Base-by-base conservation (phyloP, 2,797 vertebrate species). In the Peromyscus attwateri region DNA sequence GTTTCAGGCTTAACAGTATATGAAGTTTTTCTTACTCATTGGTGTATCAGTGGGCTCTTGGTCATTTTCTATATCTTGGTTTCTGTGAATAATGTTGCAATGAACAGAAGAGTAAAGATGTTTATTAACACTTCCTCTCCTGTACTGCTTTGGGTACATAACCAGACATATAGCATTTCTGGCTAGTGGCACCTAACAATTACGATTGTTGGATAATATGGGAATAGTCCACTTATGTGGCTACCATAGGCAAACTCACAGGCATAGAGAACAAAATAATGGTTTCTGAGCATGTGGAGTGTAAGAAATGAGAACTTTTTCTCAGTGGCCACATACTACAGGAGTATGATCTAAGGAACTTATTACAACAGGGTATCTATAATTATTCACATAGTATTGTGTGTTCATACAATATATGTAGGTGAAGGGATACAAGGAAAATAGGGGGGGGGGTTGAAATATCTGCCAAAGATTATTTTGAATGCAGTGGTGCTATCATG, bases 21-120 rank as follows among this genome's bases (percentile, higher is more conserved):
- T 27, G 8, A 60, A 62, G 16, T 3, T 82, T 82, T 83, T 37
- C 27, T 66, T 75, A 31, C 64, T 7, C 31, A 17, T 37, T 37
- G 6, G n/a, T 17, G 1, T 68, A 23, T 31, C 23, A 0, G 3
- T 76, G 37, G 1, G 7, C 9, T 29, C 4, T 57, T 23, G 12
- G 0, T 3, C 81, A 3, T 31, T 49, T 83, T 76, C n/a, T 23
- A 89, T n/a, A 1, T 43, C 12, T 29, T 89, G 2, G 11, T 21
- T n/a, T n/a, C n/a, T 89, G 19, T 16, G 34, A 71, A 62, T 43
- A 52, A 23, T 79, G 43, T 23, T 71, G 14, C 0, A 34, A 4
- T 17, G 3, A 55, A 71, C 14, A 79, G 13, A 9, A 83, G 12
- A 70, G 19, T 29, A 6, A 8, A 70, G 40, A 7, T 3, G 60